These are phyloP conservation scores for Diorhabda sublineata DNA, from an alignment of 1,140 invertebrate genomes.

Conservation along the genomic window DNA sequence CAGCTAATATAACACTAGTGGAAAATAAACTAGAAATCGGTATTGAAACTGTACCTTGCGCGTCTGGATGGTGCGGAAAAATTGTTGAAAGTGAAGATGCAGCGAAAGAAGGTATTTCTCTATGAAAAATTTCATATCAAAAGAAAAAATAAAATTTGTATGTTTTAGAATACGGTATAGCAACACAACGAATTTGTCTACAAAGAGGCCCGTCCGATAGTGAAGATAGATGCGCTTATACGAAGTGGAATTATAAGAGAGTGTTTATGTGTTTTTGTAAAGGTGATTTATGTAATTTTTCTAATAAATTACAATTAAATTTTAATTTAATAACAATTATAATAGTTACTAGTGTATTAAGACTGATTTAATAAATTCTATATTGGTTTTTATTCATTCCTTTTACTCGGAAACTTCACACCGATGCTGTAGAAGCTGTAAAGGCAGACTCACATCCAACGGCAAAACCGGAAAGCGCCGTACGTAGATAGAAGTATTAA, in stretches of 20 bases:
- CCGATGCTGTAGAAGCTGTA: too few species aligned
- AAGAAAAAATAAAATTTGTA: background rate
- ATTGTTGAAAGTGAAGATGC: conserved; percentile 74
- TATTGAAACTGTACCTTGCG: conserved; percentile 74
- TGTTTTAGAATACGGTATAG: conserved; percentile 76
- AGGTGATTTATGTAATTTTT: conserved; percentile 81
- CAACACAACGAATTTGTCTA: conserved; percentile 81
- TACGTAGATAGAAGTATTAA: too few species aligned
- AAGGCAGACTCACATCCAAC: too few species aligned
- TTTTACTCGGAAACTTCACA: too few species aligned
- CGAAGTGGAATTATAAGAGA: conserved; percentile 70
- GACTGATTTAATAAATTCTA: conserved; percentile 13
- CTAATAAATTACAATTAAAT: conserved; percentile 9
- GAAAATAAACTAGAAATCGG: conserved; percentile 60
- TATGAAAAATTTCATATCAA: background rate
- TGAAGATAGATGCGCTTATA: conserved; percentile 84
- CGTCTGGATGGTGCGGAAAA: conserved; percentile 91
- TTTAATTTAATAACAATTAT: conserved; percentile 15
- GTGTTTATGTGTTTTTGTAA: conserved; percentile 89
- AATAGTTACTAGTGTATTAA: conserved; percentile 19
- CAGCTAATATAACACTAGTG: conserved; percentile 68
- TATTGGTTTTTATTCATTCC: too few species aligned
- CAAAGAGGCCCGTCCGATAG: conserved; percentile 80
- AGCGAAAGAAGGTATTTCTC: conserved; percentile 58
- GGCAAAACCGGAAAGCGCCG: conserved; percentile 23